Evolutionary conservation across 2,888 invertebrate genomes (phyloP).

Genomic region (Eustalomyia histrio): DNA sequence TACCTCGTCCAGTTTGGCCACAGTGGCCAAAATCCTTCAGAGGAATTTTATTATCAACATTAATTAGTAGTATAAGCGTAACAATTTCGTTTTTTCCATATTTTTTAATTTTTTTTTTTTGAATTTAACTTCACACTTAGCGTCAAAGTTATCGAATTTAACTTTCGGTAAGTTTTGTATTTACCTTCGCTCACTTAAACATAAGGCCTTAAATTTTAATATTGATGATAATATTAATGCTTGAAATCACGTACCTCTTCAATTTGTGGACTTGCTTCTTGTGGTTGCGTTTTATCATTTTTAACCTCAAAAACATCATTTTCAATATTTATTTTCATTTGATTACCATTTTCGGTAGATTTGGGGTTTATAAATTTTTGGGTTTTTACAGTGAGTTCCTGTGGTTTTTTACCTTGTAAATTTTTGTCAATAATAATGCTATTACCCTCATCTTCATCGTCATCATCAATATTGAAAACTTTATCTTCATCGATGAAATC

Average conservation of each 20-base stretch:
- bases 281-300: neutral
- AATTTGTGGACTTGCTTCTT: neutral
- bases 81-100: no score
- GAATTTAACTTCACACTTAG: no score
- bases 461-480: neutral
- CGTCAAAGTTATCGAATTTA: no score
- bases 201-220: no score
- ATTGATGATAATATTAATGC: no score
- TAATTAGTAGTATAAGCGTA: no score
- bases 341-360: neutral
- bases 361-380: neutral
- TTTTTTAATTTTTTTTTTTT: no score
- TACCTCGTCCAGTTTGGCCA: no score
- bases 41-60: no score
- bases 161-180: no score
- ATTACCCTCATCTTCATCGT: conserved; percentile 1
- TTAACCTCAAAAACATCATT: neutral
- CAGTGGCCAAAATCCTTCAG: no score
- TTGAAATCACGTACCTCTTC: neutral
- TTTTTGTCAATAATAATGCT: neutral
- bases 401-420: neutral
- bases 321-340: neutral
- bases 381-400: neutral
- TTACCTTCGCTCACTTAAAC: no score
- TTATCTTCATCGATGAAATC: neutral